phyloP scores from a whole-genome alignment of 2,113 vertebrate species.

The Chroicocephalus ridibundus region DNA sequence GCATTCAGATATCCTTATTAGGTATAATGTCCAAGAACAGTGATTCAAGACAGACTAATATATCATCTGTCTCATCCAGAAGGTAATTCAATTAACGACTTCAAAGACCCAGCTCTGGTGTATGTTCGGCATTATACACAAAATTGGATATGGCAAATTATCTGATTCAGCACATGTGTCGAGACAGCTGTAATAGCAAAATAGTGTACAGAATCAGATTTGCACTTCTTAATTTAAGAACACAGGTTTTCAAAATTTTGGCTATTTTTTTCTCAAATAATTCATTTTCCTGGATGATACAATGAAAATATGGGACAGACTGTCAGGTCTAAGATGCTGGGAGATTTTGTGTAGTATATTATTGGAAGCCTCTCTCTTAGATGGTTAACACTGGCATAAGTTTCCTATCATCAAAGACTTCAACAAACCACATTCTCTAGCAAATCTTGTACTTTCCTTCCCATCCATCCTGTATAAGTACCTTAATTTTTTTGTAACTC shows the following conservation, averaged over 20 bases:
- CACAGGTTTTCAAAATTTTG: neutral
- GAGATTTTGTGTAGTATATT: neutral
- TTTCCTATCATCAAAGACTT: neutral
- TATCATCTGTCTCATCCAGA: slow-evolving; percentile 51
- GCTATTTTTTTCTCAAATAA: neutral
- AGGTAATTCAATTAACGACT: slow-evolving; percentile 58
- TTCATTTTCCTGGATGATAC: neutral
- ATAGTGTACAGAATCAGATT: neutral
- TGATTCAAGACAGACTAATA: slow-evolving; percentile 46
- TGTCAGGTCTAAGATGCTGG: neutral
- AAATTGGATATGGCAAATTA: slow-evolving; percentile 60
- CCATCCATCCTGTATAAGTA: neutral
- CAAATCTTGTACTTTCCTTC: neutral
- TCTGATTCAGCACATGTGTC: slow-evolving; percentile 21
- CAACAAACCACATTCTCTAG: neutral
- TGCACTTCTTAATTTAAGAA: neutral
- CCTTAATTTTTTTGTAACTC: neutral
- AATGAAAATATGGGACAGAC: neutral
- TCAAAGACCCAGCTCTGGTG: slow-evolving; percentile 45
- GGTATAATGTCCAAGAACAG: neutral
- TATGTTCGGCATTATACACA: slow-evolving; percentile 3
- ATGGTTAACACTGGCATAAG: neutral
- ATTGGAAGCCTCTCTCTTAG: neutral
- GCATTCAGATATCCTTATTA: neutral
- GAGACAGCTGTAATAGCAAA: slow-evolving; percentile 19